Conservation (phyloP, 37 sponge, comb jelly and placozoan genomes). For the Cliona cf. orientalis region DNA sequence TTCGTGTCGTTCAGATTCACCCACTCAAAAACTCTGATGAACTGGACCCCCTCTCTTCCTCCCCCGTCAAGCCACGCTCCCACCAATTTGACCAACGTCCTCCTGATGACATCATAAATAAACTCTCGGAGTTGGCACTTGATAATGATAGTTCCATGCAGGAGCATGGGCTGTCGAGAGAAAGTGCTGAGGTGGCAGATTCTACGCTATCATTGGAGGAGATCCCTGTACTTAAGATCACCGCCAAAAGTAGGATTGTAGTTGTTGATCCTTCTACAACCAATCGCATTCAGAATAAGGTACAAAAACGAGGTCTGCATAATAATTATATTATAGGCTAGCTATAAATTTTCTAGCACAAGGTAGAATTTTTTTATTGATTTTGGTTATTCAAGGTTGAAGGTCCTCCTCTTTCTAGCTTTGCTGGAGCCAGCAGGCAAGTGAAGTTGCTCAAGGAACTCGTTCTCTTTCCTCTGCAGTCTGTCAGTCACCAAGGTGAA, state of each 20-base stretch:
- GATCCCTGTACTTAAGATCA: constrained; percentile 28
- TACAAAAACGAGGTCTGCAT: too few species aligned
- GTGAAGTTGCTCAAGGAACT: constrained; percentile 51
- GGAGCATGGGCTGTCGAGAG: too few species aligned
- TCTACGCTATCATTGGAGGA: neutral
- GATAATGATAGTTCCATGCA: too few species aligned
- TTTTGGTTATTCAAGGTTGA: neutral
- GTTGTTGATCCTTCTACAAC: too few species aligned
- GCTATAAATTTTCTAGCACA: too few species aligned
- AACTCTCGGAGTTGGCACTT: too few species aligned
- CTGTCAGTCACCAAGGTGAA: neutral
- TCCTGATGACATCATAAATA: neutral
- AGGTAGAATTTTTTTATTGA: too few species aligned
- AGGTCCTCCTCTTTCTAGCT: neutral
- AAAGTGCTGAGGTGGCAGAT: too few species aligned
- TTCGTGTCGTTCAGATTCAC: constrained; percentile 7
- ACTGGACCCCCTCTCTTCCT: too few species aligned
- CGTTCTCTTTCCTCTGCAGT: constrained; percentile 40
- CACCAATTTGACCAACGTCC: neutral
- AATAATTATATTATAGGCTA: too few species aligned
- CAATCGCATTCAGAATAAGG: constrained; percentile 19
- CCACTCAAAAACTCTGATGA: too few species aligned
- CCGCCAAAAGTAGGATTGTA: constrained; percentile 33
- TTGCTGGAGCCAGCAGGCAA: constrained; percentile 62
- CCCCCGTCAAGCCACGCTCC: too few species aligned